phyloP scores from a whole-genome alignment of 1,140 invertebrate genomes.

The Galendromus occidentalis region DNA sequence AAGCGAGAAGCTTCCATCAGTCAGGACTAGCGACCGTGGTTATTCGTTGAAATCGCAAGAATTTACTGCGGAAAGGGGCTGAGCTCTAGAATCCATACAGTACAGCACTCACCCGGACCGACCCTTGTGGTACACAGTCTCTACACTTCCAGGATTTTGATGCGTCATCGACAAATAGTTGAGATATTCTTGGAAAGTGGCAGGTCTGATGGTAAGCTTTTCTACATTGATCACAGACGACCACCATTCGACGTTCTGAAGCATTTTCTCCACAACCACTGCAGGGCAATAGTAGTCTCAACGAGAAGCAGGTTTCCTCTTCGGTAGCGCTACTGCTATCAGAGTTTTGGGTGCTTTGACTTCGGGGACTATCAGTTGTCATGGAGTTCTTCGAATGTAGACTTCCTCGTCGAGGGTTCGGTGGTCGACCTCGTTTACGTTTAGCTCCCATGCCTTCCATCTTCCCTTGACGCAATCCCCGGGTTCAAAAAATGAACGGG shows the following conservation, averaged over 20 bases:
- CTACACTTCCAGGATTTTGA: neutral
- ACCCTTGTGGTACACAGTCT: neutral
- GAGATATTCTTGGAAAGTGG: slow-evolving; percentile 1
- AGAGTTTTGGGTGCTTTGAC: slow-evolving; percentile 9
- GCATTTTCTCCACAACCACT: neutral
- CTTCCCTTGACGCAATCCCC: too few species aligned
- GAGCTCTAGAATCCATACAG: too few species aligned
- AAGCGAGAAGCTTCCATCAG: too few species aligned
- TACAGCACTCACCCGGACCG: slow-evolving; percentile 4
- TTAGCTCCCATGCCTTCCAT: neutral
- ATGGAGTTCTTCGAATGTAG: slow-evolving; percentile 9
- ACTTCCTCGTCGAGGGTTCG: slow-evolving; percentile 2
- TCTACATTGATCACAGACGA: neutral
- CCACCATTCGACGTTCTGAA: neutral
- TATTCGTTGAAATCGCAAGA: too few species aligned
- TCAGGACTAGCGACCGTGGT: too few species aligned
- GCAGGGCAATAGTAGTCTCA: neutral
- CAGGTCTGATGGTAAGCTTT: neutral
- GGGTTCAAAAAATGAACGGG: too few species aligned
- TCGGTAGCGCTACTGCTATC: slow-evolving; percentile 10
- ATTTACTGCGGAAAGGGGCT: too few species aligned
- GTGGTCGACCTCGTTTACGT: neutral
- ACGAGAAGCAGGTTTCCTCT: slow-evolving; percentile 5
- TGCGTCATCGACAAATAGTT: slow-evolving; percentile 1
- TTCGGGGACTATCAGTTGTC: slow-evolving; percentile 3